Percentiles rank a stretch among this genome's conserved stretches.
Conservation (phyloP, 2,888 invertebrate genomes). For the Folsomia manolachei region DNA sequence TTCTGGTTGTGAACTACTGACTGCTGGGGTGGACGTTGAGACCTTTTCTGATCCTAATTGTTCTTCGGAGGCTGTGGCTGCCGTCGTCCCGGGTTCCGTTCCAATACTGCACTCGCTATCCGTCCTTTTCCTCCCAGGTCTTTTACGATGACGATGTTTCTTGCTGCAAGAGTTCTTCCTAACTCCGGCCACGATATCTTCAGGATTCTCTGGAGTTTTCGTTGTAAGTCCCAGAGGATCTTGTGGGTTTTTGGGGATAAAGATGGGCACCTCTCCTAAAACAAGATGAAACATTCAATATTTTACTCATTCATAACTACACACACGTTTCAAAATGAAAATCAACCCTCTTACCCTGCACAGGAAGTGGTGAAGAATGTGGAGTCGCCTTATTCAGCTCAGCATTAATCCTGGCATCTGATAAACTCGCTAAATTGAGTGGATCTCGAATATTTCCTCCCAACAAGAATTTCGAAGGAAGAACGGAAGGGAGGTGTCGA, state of each 20-base stretch:
- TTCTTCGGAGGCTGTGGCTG: conserved; percentile 18
- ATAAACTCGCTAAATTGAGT: conserved; percentile 85
- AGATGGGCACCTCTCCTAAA: conserved; percentile 79
- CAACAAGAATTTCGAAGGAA: conserved; percentile 87
- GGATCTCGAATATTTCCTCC: conserved; percentile 96
- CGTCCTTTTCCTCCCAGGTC: conserved; percentile 41
- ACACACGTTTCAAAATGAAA: too few species aligned
- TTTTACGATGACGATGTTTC: conserved; percentile 41
- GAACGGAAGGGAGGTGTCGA: conserved; percentile 57
- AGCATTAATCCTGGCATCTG: conserved; percentile 55
- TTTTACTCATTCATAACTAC: background rate
- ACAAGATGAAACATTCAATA: conserved; percentile 55
- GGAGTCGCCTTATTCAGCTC: conserved; percentile 88
- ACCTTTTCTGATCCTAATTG: conserved; percentile 23
- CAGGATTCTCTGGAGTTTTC: conserved; percentile 25
- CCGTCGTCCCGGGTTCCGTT: conserved; percentile 3
- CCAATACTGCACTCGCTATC: conserved; percentile 48
- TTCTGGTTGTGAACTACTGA: too few species aligned
- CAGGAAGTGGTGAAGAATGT: conserved; percentile 84
- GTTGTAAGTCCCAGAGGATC: conserved; percentile 78
- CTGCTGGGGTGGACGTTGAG: too few species aligned
- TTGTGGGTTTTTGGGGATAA: conserved; percentile 86
- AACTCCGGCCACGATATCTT: conserved; percentile 35
- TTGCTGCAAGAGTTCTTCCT: conserved; percentile 31
- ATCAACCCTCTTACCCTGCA: conserved; percentile 66